Base-by-base conservation (phyloP, 1,140 invertebrate species). In the Apocrypta bakeri region DNA sequence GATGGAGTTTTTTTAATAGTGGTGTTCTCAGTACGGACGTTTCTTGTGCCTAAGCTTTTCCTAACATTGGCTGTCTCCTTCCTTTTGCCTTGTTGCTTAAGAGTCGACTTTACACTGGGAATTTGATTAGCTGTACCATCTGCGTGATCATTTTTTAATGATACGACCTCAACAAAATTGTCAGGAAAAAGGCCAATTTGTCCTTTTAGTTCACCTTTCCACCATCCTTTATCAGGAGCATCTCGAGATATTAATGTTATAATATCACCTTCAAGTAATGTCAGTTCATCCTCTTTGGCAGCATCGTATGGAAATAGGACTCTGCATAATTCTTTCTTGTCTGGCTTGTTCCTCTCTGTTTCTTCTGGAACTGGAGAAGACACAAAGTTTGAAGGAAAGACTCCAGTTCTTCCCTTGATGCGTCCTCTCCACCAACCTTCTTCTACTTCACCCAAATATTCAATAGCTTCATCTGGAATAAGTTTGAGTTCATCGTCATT, bases 311-410 rank as follows among this genome's bases (percentile, higher is more conserved):
- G 95, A 92, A 95, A 99, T 79, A 98, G 92, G 25, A 98, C 98
- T 88, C 95, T 94, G 86, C 97, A 99, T 85, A 94, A 91, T 91
- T 97, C 96, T 85, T 95, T 91, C 11, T 88, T 89, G 14, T 89
- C 87, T 40, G 78, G 81, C 11, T 87, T 84, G 37, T 86, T 88
- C 29, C 85, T 88, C 14, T 87, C 86, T 4, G 77, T 56, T 25
- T 88, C 88, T 48, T 90, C 87, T 0, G 82, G 84, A 24, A 85
- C 85, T 11, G 90, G 90, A 1, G 87, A 71, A n/a, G 88, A 86
- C n/a, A 98, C 97, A 92, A 98, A 98, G 93, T 98, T 98, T 8
- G 97, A 98, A 24, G 97, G 97, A 91, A 98, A 98, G 68, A 98
- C 97, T 72, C 97, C 97, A 83, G 95, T 93, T 88, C 94, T 94